These are phyloP conservation scores for Callospermophilus lateralis DNA, from an alignment of 2,113 vertebrate species.

Conservation along the genomic window DNA sequence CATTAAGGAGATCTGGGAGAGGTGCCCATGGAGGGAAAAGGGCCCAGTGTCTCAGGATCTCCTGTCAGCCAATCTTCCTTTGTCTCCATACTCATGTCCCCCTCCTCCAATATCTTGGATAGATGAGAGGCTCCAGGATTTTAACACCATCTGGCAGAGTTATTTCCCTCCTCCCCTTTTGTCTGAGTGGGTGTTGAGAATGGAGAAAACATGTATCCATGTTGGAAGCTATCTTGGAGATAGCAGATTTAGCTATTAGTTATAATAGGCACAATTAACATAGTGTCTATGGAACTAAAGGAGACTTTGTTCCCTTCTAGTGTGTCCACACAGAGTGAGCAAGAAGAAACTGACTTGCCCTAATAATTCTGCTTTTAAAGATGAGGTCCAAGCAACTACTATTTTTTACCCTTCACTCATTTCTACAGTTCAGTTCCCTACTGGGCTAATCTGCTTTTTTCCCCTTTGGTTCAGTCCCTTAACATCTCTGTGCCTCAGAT, in stretches of 20 bases:
- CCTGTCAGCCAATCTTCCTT: not conserved
- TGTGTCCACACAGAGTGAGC: not conserved
- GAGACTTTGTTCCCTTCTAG: not conserved
- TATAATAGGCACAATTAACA: not conserved
- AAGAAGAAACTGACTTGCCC: not conserved
- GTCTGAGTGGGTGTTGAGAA: conserved; percentile 19
- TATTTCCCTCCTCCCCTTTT: not conserved
- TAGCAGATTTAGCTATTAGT: not conserved
- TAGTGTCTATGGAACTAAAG: not conserved
- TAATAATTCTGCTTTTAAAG: conserved; percentile 21
- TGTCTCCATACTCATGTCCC: not conserved
- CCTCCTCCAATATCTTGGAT: not conserved
- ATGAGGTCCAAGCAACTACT: not conserved
- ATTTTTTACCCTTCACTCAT: not conserved
- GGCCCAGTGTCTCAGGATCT: not conserved
- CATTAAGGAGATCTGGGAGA: not conserved
- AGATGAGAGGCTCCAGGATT: conserved; percentile 10
- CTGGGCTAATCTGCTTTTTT: not conserved
- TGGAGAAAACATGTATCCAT: conserved; percentile 23
- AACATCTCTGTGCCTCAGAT: conserved; percentile 16
- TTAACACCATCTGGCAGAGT: conserved; percentile 43
- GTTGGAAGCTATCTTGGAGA: not conserved
- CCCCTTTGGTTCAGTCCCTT: conserved; percentile 45
- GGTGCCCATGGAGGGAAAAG: not conserved
- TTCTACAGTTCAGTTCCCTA: not conserved